phyloP scores from a whole-genome alignment of 2,888 invertebrate species.

The Pomacea canaliculata region DNA sequence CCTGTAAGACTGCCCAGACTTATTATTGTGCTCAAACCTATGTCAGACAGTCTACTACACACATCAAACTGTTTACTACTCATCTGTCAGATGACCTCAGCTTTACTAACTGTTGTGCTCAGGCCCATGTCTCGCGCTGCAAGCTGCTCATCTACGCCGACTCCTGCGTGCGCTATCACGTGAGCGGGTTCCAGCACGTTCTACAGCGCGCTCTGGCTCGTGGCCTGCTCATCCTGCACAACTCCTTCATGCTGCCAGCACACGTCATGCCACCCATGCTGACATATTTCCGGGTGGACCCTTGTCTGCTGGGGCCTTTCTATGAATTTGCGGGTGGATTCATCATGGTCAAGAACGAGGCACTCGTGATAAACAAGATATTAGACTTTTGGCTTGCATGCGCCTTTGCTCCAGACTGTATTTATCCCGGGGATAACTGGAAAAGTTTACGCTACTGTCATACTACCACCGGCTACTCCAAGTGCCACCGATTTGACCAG shows the following conservation, averaged over 20 bases:
- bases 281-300: constrained; percentile 8
- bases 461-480: neutral
- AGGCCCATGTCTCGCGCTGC: too few relatives aligned
- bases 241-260: neutral
- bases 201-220: neutral
- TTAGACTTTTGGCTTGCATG: constrained; percentile 14
- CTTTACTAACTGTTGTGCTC: too few relatives aligned
- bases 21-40: too few relatives aligned
- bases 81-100: too few relatives aligned
- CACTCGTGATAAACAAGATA: neutral
- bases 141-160: neutral
- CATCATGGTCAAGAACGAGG: constrained; percentile 1
- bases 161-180: constrained; percentile 4
- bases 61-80: too few relatives aligned
- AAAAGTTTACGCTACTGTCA: neutral
- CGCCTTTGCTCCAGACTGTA: constrained; percentile 13
- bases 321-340: constrained; percentile 15
- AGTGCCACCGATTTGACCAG: constrained; percentile 20
- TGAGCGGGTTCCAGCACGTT: neutral
- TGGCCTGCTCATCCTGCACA: neutral
- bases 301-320: constrained; percentile 9
- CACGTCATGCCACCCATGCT: constrained; percentile 11
- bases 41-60: too few relatives aligned
- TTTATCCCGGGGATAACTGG: neutral
- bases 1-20: too few relatives aligned